Conservation (phyloP, 92 coral and sea anemone species). For the Phenganax stokvisi region DNA sequence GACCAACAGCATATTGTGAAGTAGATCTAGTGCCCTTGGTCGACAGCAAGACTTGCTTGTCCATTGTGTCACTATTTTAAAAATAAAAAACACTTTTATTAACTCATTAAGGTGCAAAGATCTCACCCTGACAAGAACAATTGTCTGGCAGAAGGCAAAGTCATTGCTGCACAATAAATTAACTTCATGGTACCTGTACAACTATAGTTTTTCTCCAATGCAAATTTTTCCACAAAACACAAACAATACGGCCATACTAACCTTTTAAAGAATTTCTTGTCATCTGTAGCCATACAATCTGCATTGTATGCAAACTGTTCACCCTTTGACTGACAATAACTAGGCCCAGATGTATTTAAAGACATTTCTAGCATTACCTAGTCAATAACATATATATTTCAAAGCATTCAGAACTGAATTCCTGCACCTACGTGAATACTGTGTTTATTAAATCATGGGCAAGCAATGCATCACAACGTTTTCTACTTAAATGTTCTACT, state of each 20-base stretch:
- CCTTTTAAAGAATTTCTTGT: constrained; percentile 34
- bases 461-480: background rate
- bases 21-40: constrained; percentile 60
- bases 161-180: no score
- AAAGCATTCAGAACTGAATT: no score
- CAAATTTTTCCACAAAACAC: background rate
- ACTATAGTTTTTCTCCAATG: no score
- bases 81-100: background rate
- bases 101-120: background rate
- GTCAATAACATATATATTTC: background rate
- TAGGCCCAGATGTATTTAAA: constrained; percentile 69
- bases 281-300: constrained; percentile 37
- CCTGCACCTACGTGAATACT: no score
- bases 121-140: background rate
- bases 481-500: no score
- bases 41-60: constrained; percentile 82
- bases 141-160: background rate
- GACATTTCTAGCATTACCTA: constrained; percentile 85
- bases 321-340: constrained; percentile 78
- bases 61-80: constrained; percentile 72
- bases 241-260: background rate
- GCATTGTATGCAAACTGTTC: constrained; percentile 88
- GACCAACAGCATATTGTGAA: constrained; percentile 74
- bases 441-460: no score
- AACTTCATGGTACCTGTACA: no score